Percentiles rank a stretch among this genome's conserved stretches.
These are phyloP conservation scores for Poecilobothrus nobilitatus DNA, from an alignment of 2,888 invertebrate species.

Conservation along the genomic window DNA sequence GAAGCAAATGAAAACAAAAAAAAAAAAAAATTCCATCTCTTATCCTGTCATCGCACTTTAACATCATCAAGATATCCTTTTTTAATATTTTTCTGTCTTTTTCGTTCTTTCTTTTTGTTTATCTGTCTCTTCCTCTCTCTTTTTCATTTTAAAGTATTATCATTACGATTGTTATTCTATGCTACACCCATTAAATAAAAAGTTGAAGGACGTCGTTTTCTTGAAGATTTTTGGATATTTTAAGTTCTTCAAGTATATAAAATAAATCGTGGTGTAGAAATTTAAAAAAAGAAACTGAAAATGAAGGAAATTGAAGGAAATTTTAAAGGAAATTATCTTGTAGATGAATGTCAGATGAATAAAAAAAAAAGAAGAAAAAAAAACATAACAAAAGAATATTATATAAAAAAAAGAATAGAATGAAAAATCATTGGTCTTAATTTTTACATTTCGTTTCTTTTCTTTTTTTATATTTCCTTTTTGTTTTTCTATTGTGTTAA, in stretches of 20 bases:
- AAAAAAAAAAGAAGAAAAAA: not conserved
- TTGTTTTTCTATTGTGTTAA: no score
- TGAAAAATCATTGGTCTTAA: not conserved
- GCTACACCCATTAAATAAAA: no score
- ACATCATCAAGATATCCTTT: conserved; percentile 2
- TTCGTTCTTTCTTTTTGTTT: not conserved
- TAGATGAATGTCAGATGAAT: conserved; percentile 1
- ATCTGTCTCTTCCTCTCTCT: not conserved
- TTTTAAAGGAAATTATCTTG: conserved; percentile 4
- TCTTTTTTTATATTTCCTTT: no score
- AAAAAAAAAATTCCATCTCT: not conserved
- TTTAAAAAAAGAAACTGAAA: not conserved
- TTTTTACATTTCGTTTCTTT: not conserved
- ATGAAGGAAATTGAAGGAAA: conserved; percentile 6
- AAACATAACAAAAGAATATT: not conserved
- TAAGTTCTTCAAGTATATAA: no score
- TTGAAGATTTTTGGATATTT: no score
- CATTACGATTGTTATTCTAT: no score
- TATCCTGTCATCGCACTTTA: not conserved
- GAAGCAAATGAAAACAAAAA: no score
- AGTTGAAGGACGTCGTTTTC: no score
- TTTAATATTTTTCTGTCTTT: no score
- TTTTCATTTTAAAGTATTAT: no score
- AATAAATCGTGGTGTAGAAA: no score
- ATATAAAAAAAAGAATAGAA: no score